A percentile compares a stretch with the other conserved stretches of the same genome.
These are phyloP conservation scores for Sander lucioperca DNA, from an alignment of 2,113 vertebrate species.

Conservation along the genomic window DNA sequence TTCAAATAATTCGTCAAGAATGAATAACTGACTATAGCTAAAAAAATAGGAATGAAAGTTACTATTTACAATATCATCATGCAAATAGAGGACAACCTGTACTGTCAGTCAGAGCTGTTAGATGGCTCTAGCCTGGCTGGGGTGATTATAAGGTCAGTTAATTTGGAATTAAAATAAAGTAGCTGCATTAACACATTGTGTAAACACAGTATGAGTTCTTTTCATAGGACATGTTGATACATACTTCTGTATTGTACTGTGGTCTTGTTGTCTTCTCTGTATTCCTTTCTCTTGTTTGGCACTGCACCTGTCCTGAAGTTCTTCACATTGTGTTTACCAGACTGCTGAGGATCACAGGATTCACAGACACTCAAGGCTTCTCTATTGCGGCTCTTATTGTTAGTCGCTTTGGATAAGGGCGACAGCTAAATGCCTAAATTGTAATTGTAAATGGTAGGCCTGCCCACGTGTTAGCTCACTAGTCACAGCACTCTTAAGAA, in stretches of 20 bases:
- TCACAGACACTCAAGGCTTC: conserved; percentile 47
- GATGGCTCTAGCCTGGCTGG: background rate
- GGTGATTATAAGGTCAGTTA: background rate
- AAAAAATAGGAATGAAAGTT: background rate
- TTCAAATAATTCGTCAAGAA: background rate
- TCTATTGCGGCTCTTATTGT: conserved; percentile 65
- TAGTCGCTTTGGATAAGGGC: conserved; percentile 59
- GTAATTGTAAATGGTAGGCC: conserved; percentile 74
- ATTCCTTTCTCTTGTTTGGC: conserved; percentile 13
- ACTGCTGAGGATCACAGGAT: conserved; percentile 64
- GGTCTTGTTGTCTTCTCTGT: conserved; percentile 12
- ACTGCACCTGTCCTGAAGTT: conserved; percentile 57
- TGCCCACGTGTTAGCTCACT: conserved; percentile 72
- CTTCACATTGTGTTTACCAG: conserved; percentile 42
- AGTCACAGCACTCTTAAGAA: conserved; percentile 70
- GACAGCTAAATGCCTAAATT: conserved; percentile 75
- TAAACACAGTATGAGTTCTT: conserved; percentile 5
- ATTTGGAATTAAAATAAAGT: conserved; percentile 17
- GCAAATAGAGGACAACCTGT: background rate
- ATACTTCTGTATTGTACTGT: conserved; percentile 26
- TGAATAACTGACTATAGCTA: background rate
- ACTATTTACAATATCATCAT: background rate
- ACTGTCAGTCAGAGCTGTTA: background rate
- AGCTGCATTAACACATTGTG: background rate
- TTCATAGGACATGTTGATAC: conserved; percentile 17